phyloP scores from a whole-genome alignment of 1,140 invertebrate genomes.

The Sarcophaga bullata region DNA sequence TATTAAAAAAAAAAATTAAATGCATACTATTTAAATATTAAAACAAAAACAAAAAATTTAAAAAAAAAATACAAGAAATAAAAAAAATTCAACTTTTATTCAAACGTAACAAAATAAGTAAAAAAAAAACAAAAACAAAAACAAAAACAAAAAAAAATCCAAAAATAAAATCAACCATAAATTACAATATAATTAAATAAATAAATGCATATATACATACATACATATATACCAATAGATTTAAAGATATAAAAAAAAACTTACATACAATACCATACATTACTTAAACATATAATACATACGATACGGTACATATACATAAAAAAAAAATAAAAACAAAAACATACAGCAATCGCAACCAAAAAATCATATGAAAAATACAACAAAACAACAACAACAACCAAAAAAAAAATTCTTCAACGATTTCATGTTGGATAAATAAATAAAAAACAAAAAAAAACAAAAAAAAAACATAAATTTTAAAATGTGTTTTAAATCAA shows the following conservation, averaged over 20 bases:
- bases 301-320: too few relatives aligned
- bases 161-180: not conserved
- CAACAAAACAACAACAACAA: not conserved
- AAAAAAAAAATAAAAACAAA: not conserved
- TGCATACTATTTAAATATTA: not conserved
- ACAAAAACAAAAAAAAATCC: not conserved
- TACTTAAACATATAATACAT: too few relatives aligned
- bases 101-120: conserved; percentile 26
- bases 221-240: not conserved
- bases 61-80: not conserved
- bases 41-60: not conserved
- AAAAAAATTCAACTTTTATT: not conserved
- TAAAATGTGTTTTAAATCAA: conserved; percentile 2
- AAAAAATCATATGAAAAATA: not conserved
- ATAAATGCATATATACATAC: too few relatives aligned
- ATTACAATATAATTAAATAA: not conserved
- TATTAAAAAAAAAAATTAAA: not conserved
- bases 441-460: conserved; percentile 25
- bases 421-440: conserved; percentile 39
- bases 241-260: too few relatives aligned
- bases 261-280: too few relatives aligned
- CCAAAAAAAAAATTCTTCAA: conserved; percentile 29
- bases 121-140: not conserved
- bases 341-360: not conserved
- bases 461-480: not conserved